Evolutionary conservation across 2,797 vertebrate genomes (phyloP).

Genomic region (Erpetoichthys calabaricus): DNA sequence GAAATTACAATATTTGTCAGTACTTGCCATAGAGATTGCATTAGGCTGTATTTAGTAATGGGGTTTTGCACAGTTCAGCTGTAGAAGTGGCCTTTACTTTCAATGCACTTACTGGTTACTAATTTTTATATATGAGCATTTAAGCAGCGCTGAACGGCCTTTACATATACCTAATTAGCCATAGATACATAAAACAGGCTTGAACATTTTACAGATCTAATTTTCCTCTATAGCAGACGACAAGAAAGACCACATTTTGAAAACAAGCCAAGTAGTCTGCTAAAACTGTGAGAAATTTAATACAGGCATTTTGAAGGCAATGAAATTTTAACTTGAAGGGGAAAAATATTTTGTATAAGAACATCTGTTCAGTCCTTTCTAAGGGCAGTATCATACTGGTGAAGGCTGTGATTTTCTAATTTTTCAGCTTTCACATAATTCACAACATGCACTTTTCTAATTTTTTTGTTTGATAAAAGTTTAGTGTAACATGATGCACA

Average conservation of each 20-base stretch:
- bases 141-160: not conserved
- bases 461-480: too few relatives aligned
- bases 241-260: conserved; percentile 45
- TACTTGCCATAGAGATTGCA: too few relatives aligned
- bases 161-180: conserved; percentile 21
- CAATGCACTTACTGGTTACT: too few relatives aligned
- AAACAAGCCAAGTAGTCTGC: conserved; percentile 52
- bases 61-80: too few relatives aligned
- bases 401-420: too few relatives aligned
- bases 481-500: too few relatives aligned
- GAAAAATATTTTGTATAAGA: conserved; percentile 17
- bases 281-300: conserved; percentile 62
- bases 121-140: too few relatives aligned
- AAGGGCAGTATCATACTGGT: conserved; percentile 4
- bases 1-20: too few relatives aligned
- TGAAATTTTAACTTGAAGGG: conserved; percentile 28
- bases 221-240: conserved; percentile 55
- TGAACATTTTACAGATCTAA: conserved; percentile 45
- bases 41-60: too few relatives aligned
- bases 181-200: conserved; percentile 27
- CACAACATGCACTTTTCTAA: too few relatives aligned
- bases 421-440: too few relatives aligned
- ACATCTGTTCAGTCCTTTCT: conserved; percentile 33
- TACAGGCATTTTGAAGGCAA: conserved; percentile 40
- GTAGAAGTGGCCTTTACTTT: too few relatives aligned